These are phyloP conservation scores for Calliopum simillimum DNA, from an alignment of 2,888 invertebrate genomes.

Conservation along the genomic window DNA sequence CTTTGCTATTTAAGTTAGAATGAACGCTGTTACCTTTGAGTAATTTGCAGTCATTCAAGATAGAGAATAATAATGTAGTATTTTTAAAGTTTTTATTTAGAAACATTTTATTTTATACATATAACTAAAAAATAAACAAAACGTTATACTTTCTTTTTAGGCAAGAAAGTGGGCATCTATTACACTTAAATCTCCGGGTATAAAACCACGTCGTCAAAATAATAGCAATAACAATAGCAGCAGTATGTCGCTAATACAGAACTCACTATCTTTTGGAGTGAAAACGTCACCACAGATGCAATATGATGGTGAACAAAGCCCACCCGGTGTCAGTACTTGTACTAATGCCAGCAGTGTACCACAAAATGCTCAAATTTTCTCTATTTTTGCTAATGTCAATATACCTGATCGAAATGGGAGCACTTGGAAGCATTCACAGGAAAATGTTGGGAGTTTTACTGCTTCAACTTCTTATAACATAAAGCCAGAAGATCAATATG, in stretches of 20 bases:
- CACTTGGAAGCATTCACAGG: constrained; percentile 45
- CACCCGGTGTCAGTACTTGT: constrained; percentile 44
- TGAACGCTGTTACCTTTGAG: no score
- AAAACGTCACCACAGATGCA: constrained; percentile 37
- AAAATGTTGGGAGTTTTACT: background rate
- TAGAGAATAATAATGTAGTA: no score
- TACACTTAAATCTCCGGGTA: constrained; percentile 88
- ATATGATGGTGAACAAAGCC: constrained; percentile 54
- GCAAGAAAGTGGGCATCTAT: constrained; percentile 88
- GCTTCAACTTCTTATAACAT: background rate
- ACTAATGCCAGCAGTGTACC: constrained; percentile 28
- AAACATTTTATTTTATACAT: no score
- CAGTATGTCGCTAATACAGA: constrained; percentile 47
- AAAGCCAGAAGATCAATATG: background rate
- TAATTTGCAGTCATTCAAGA: no score
- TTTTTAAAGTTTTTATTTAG: no score
- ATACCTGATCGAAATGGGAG: constrained; percentile 61
- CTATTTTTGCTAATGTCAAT: constrained; percentile 65
- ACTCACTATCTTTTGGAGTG: constrained; percentile 51
- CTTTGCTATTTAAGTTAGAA: no score
- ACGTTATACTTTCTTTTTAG: constrained; percentile 55
- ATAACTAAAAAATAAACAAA: no score
- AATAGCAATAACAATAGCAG: constrained; percentile 56
- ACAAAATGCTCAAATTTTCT: constrained; percentile 57
- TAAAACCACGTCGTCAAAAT: constrained; percentile 76